These are phyloP conservation scores for Galleria mellonella DNA, from an alignment of 1,140 invertebrate species.

Conservation along the genomic window DNA sequence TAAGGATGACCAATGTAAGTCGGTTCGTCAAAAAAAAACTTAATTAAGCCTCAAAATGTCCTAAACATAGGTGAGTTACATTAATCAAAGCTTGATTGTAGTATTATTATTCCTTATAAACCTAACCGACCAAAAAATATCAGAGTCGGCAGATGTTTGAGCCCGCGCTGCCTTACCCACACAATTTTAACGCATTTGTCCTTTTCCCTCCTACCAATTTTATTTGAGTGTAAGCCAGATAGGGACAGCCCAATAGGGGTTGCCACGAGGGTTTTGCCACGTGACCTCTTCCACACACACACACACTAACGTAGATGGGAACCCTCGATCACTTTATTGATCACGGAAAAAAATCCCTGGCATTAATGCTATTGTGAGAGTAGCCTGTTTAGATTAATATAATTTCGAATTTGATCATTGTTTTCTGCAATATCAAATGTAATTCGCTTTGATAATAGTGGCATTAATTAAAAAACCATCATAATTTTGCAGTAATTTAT, in stretches of 20 bases:
- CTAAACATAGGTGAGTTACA: not conserved
- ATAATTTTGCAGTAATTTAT: too few relatives aligned
- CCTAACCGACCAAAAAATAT: slow-evolving; percentile 55
- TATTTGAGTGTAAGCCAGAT: slow-evolving; percentile 10
- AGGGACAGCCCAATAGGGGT: slow-evolving; percentile 50
- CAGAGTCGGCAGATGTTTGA: slow-evolving; percentile 59
- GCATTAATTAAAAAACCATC: too few relatives aligned
- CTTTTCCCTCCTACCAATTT: slow-evolving; percentile 14
- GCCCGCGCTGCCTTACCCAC: slow-evolving; percentile 39
- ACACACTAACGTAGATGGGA: slow-evolving; percentile 23
- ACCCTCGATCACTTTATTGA: slow-evolving; percentile 63
- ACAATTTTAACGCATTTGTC: slow-evolving; percentile 16
- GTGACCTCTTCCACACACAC: slow-evolving; percentile 42
- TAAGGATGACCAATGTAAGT: too few relatives aligned
- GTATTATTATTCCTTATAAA: slow-evolving; percentile 41
- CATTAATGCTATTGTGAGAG: slow-evolving; percentile 29
- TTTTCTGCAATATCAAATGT: too few relatives aligned
- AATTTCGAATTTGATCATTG: slow-evolving; percentile 12
- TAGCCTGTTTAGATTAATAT: slow-evolving; percentile 10
- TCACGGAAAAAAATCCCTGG: slow-evolving; percentile 46
- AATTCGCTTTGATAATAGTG: too few relatives aligned
- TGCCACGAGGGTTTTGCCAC: slow-evolving; percentile 52
- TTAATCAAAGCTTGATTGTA: slow-evolving; percentile 10
- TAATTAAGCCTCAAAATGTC: slow-evolving; percentile 1
- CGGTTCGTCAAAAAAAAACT: not conserved